Base-by-base conservation (phyloP, 2,888 invertebrate genomes). In the Cantharis rustica region DNA sequence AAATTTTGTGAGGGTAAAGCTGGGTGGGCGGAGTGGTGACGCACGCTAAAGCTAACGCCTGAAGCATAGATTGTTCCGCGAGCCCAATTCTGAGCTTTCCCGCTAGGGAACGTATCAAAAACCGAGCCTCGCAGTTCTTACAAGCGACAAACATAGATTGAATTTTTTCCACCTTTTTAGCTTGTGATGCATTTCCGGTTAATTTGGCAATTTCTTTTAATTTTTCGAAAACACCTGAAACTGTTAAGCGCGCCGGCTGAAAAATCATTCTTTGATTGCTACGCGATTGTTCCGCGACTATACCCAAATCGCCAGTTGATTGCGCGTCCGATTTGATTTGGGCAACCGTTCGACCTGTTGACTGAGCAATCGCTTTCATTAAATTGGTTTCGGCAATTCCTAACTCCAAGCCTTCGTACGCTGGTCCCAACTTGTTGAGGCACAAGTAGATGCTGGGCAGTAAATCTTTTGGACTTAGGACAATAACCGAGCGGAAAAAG, bases 81-180 rank as follows among this genome's bases (percentile, higher is more conserved):
- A 99, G 90, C 0, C 99, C 99, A 82, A 99, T 97, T 68, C 99
- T 91, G 74, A 99, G 90, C 89, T 99, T 99, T 26, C 99, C 99
- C 77, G 95, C 94, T 16, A 98, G 88, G 0, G 97, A 97, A 81
- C 98, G 89, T 72, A 98, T 96, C 15, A 99, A 90, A 87, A 94
- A 99, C 72, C 96, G 91, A 0, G 98, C 96, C 88, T 99, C 98
- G 0, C 93, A 93, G 77, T 93, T 91, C 68, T 95, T 92, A 86
- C 98, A 98, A 0, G 98, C 97, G 0, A 98, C 96, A 86, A 98
- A 95, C 87, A 99, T 91, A 0, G 94, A 91, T 84, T 98, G 96
- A 80, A 99, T 98, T 86, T 95, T 95, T 82, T 95, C 94, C 3
- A 96, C 93, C 89, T 99, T 99, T 87, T 97, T 94, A n/a, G 90